Evolutionary conservation across 1,140 invertebrate genomes (phyloP).

Genomic region (Drosophila melanica): DNA sequence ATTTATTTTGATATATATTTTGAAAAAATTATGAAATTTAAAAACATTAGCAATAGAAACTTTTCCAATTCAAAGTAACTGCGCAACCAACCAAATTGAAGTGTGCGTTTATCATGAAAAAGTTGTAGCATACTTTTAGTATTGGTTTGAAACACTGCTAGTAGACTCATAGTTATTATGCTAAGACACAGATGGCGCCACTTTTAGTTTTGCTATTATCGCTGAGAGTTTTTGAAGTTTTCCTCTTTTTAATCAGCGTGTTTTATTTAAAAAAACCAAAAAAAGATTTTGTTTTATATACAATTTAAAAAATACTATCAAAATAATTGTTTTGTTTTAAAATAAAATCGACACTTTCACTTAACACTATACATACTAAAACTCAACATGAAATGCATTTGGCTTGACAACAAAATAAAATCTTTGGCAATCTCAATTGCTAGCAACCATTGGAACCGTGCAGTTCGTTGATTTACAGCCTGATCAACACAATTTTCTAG

Average conservation of each 20-base stretch:
- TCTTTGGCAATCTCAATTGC: constrained; percentile 34
- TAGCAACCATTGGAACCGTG: constrained; percentile 22
- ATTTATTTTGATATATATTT: no score
- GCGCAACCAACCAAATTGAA: not conserved
- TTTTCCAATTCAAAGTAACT: no score
- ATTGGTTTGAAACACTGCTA: constrained; percentile 13
- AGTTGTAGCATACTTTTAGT: constrained; percentile 9
- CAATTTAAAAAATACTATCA: constrained; percentile 28
- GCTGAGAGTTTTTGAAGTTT: no score
- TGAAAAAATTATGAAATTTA: no score
- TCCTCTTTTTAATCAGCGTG: not conserved
- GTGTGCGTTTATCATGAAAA: not conserved
- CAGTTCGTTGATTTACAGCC: not conserved
- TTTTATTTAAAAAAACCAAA: not conserved
- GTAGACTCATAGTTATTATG: not conserved
- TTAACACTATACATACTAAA: constrained; percentile 33
- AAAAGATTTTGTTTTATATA: constrained; percentile 2
- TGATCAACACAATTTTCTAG: constrained; percentile 29
- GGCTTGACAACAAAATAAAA: constrained; percentile 8
- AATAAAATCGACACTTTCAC: constrained; percentile 31
- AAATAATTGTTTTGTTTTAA: constrained; percentile 15
- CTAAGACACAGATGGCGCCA: constrained; percentile 11
- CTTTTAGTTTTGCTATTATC: not conserved
- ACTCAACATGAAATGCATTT: constrained; percentile 36
- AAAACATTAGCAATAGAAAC: no score